phyloP scores from a whole-genome alignment of 2,888 invertebrate species.

The Oscheius sp. region DNA sequence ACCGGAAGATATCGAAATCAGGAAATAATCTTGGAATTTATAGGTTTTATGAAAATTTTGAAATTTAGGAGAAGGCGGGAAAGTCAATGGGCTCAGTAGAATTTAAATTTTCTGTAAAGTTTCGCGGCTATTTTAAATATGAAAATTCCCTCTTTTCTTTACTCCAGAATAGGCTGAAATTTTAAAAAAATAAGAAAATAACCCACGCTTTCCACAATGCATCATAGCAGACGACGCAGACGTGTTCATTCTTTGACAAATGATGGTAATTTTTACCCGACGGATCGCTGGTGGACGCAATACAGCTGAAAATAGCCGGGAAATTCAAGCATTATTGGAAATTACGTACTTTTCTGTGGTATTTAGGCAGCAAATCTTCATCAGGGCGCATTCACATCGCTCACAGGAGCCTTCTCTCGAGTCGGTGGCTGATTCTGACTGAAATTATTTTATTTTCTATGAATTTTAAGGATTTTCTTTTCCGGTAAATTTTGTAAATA shows the following conservation, averaged over 20 bases:
- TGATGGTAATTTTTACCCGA: conserved; percentile 52
- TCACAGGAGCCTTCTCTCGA: conserved; percentile 59
- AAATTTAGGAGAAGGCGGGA: no score
- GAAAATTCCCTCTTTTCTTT: no score
- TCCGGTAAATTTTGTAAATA: no score
- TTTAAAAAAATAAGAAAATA: background rate
- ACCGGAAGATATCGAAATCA: no score
- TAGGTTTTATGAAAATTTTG: no score
- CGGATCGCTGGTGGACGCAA: conserved; percentile 22
- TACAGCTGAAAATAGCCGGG: conserved; percentile 44
- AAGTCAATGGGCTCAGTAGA: background rate
- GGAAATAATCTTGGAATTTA: no score
- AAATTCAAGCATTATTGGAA: background rate
- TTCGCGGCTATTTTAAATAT: no score
- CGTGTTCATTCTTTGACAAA: conserved; percentile 56
- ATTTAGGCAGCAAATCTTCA: conserved; percentile 46
- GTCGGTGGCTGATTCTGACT: conserved; percentile 27
- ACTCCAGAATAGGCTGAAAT: no score
- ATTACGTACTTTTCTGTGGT: background rate
- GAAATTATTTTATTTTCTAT: background rate
- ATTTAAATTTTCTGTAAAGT: background rate
- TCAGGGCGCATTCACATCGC: conserved; percentile 50
- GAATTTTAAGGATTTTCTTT: no score
- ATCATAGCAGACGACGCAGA: conserved; percentile 58
- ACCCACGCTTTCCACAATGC: conserved; percentile 52